Conservation (phyloP, 2,797 vertebrate species). For the Acrossocheilus wenchowensis region DNA sequence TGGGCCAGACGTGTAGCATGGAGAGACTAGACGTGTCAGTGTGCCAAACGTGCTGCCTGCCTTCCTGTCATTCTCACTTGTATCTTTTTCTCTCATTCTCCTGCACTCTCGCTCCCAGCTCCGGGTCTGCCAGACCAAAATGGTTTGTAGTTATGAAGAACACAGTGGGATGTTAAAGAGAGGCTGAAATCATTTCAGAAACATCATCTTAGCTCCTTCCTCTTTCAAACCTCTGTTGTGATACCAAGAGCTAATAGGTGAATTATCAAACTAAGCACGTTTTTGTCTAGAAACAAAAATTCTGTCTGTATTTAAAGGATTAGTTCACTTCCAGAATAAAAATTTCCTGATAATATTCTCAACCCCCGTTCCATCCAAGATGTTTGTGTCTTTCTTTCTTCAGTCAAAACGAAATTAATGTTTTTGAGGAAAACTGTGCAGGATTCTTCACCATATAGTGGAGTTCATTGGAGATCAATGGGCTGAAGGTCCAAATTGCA, state of each 20-base stretch:
- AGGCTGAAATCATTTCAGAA: conserved; percentile 48
- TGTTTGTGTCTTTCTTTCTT: too few species aligned
- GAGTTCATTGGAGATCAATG: too few species aligned
- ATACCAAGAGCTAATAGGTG: not conserved
- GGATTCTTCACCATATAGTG: too few species aligned
- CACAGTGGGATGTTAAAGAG: conserved; percentile 46
- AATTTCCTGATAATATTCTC: not conserved
- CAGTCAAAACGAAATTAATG: not conserved
- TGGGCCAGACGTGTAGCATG: conserved; percentile 40
- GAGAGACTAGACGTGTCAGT: conserved; percentile 36
- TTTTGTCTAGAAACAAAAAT: not conserved
- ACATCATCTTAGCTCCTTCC: conserved; percentile 21
- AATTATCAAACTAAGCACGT: conserved; percentile 25
- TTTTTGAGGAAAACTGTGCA: too few species aligned
- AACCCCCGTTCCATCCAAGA: not conserved
- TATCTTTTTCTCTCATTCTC: conserved; percentile 54
- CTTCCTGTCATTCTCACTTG: conserved; percentile 36
- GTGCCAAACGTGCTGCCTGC: conserved; percentile 51
- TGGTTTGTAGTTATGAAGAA: conserved; percentile 51
- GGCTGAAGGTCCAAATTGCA: too few species aligned
- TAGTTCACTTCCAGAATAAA: not conserved
- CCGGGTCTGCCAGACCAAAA: conserved; percentile 65
- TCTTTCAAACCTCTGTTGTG: conserved; percentile 1
- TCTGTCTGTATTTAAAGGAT: not conserved
- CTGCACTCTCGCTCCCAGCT: conserved; percentile 26